Conservation (phyloP, 1,140 invertebrate species). For the Copidosoma floridanum region DNA sequence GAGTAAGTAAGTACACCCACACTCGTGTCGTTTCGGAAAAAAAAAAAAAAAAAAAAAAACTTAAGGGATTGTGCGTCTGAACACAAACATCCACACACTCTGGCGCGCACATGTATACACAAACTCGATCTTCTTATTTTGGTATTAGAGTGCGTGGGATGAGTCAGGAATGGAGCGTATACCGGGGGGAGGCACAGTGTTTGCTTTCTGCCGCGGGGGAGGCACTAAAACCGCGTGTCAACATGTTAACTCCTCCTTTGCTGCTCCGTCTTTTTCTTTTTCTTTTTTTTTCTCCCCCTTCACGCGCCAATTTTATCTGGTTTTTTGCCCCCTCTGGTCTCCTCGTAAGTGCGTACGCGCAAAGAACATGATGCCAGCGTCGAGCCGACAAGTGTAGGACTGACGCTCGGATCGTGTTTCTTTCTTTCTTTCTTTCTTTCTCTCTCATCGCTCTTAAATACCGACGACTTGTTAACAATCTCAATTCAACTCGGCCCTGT, state of each 20-base stretch:
- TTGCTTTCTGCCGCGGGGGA: background rate
- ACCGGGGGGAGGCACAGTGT: background rate
- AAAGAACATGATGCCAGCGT: background rate
- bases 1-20: too few relatives aligned
- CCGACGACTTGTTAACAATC: slow-evolving; percentile 2
- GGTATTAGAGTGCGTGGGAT: background rate
- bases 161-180: too few relatives aligned
- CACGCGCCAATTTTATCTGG: background rate
- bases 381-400: background rate
- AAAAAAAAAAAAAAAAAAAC: slow-evolving; percentile 13
- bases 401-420: background rate
- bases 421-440: too few relatives aligned
- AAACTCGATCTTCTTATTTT: slow-evolving; percentile 13
- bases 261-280: background rate
- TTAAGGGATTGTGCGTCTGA: too few relatives aligned
- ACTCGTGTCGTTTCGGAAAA: slow-evolving; percentile 17
- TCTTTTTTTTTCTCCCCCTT: background rate
- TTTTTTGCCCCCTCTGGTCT: background rate
- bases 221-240: slow-evolving; percentile 10
- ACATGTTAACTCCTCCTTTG: background rate
- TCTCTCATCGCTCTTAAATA: too few relatives aligned
- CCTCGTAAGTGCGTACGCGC: background rate
- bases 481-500: background rate
- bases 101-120: slow-evolving; percentile 20
- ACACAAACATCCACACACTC: too few relatives aligned